A percentile compares a stretch with the other conserved stretches of the same genome.
Evolutionary conservation across 2,888 invertebrate species (phyloP).

Genomic region (Scaptomyza caliginosa): DNA sequence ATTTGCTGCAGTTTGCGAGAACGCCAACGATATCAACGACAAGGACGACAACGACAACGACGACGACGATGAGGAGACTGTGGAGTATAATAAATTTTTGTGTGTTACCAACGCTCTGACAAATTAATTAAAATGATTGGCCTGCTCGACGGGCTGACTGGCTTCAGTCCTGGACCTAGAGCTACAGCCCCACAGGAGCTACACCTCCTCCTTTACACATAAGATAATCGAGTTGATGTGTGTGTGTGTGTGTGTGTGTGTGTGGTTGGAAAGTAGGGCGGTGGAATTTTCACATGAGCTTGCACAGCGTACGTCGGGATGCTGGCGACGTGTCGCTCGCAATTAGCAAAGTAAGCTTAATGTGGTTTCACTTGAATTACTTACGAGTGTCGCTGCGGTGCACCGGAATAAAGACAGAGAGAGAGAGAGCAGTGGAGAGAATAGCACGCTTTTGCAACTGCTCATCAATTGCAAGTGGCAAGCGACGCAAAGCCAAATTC

Average conservation of each 20-base stretch:
- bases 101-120: conserved; percentile 80
- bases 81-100: conserved; percentile 77
- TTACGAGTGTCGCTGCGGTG: conserved; percentile 69
- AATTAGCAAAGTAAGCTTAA: conserved; percentile 83
- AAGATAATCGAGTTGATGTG: conserved; percentile 54
- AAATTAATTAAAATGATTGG: conserved; percentile 83
- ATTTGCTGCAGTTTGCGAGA: conserved; percentile 65
- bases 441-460: conserved; percentile 7
- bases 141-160: conserved; percentile 54
- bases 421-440: not conserved
- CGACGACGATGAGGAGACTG: conserved; percentile 39
- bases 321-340: conserved; percentile 77
- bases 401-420: not conserved
- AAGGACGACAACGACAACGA: conserved; percentile 15
- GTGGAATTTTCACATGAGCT: conserved; percentile 40
- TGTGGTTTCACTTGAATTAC: conserved; percentile 81
- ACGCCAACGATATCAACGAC: conserved; percentile 4
- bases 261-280: not conserved
- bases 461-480: conserved; percentile 33
- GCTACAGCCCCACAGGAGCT: conserved; percentile 27
- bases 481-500: conserved; percentile 43
- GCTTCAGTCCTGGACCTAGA: conserved; percentile 9
- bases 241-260: conserved; percentile 1
- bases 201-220: conserved; percentile 6
- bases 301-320: conserved; percentile 30